A percentile compares a stretch with the other conserved stretches of the same genome.
These are phyloP conservation scores for Callyntrura guangdongensis DNA, from an alignment of 2,888 invertebrate species.

Conservation along the genomic window DNA sequence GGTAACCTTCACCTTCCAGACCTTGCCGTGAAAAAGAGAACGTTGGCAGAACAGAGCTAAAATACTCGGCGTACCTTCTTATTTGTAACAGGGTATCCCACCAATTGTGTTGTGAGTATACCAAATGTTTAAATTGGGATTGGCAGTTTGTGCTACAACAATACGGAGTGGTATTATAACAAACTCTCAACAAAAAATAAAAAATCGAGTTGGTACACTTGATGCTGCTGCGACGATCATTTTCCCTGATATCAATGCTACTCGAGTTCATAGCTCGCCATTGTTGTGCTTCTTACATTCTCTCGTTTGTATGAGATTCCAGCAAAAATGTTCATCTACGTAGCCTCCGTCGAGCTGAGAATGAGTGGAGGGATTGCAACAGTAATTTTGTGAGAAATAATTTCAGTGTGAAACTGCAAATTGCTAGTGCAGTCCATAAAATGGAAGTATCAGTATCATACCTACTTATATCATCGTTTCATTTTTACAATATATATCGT, in stretches of 20 bases:
- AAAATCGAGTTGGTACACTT: conserved; percentile 31
- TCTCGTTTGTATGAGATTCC: background rate
- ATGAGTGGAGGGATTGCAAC: background rate
- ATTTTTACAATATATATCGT: background rate
- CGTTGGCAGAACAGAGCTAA: too few species aligned
- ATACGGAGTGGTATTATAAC: background rate
- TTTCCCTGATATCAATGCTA: conserved; percentile 35
- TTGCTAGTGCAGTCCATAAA: background rate
- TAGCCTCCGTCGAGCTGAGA: too few species aligned
- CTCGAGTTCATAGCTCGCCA: conserved; percentile 49
- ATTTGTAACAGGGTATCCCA: background rate
- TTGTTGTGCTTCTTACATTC: conserved; percentile 12
- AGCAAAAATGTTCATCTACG: background rate
- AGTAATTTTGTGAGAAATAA: background rate
- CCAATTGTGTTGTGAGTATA: background rate
- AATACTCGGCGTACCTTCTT: too few species aligned
- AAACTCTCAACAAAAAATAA: background rate
- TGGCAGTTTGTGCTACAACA: too few species aligned
- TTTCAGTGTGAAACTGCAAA: conserved; percentile 39
- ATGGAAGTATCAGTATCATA: background rate
- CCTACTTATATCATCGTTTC: background rate
- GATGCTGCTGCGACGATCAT: background rate
- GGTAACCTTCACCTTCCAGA: conserved; percentile 57
- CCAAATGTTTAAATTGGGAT: background rate
- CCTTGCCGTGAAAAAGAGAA: conserved; percentile 5